Evolutionary conservation across 2,113 vertebrate species (phyloP), one percentile per base, ranked within the genome.

Genomic region (Phycodurus eques): DNA sequence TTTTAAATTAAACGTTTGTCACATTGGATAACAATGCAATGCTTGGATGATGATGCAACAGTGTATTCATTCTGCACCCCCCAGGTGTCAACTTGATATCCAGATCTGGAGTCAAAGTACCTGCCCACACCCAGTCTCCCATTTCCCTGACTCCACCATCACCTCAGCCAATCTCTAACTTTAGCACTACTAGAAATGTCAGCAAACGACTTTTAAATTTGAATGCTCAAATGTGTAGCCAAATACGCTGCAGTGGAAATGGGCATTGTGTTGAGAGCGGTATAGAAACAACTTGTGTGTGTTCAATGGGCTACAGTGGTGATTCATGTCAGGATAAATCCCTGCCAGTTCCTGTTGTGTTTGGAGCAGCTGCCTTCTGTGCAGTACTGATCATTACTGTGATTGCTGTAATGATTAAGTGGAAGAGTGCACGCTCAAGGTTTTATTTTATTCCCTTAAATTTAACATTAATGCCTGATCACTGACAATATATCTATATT

Each of bases 241-340:
- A 85, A 0, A 81, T 75, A 9, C 91, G 60, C 0, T 98, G 96
- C 76, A 92, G 87, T 11, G 88, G 92, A 62, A 93, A 86, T 0
- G 95, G 95, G 0, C 82, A 69, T 12, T 96, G 96, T 0, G 76
- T 80, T 19, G 39, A 88, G 0, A 76, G 70, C 17, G 76, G 81
- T 0, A 90, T 83, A 8, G 70, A 27, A 7, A 82, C 73, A 0
- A 81, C 8, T 0, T 98, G 96, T 9, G 77, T 71, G 66, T 98
- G 96, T 0, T 74, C 81, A 1, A 0, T 78, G 20, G 92, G 85
- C 33, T 95, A 94, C 9, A 80, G 70, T 0, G 94, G 95, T 0
- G 86, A 93, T 7, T 92, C 86, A 68, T 98, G 96, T 0, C 89
- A 96, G 73, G 83, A 92, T 2, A 27, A 63, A 0, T 61, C 89